Base-by-base conservation (phyloP, 2,888 invertebrate species). In the Antitype chi region DNA sequence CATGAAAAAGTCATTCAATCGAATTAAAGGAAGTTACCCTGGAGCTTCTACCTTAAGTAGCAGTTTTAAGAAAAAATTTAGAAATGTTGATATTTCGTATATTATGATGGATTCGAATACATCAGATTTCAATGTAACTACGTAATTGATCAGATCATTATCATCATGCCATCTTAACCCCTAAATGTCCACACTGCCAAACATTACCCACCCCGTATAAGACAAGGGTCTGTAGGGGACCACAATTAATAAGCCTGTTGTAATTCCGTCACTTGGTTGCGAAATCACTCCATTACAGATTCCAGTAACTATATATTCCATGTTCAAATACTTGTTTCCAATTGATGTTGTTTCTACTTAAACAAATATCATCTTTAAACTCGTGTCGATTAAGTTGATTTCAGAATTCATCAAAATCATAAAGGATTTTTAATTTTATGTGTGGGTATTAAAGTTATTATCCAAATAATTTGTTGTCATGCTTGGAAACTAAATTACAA, bases 101-200 rank as follows among this genome's bases (percentile, higher is more conserved):
- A 47, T 47, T 1, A 11, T 47, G 11, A 47, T 47, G 11, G 9
- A 47, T 13, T 47, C 43, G 43, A 13, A 47, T 47, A 47, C 43
- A 47, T 47, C 13, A n/a, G n/a, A n/a, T 47, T 47, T 47, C 11
- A 43, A 47, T 47, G 13, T 47, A 47, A 47, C 43, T 47, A 47
- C 43, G 43, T 47, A 47, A 47, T 47, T 11, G 11, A 11, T 47
- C 25, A 5, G 13, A 67, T 63, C 69, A 75, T 75, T 70, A 60
- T 63, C 67, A 49, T 80, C 53, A 67, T 67, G 32, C 28, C 63
- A 53, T 69, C 78, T 73, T 69, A 80, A 83, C 80, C 72, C 80
- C 49, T 72, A 25, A 59, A 72, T 75, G 74, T 79, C 72, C 28
- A 63, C 62, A 52, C 74, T 67, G 49, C 23, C 32, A 43, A 67